A percentile compares a stretch with the other conserved stretches of the same genome.
Evolutionary conservation across 92 coral and sea anemone species (phyloP).

Genomic region (Desmophyllum pertusum): DNA sequence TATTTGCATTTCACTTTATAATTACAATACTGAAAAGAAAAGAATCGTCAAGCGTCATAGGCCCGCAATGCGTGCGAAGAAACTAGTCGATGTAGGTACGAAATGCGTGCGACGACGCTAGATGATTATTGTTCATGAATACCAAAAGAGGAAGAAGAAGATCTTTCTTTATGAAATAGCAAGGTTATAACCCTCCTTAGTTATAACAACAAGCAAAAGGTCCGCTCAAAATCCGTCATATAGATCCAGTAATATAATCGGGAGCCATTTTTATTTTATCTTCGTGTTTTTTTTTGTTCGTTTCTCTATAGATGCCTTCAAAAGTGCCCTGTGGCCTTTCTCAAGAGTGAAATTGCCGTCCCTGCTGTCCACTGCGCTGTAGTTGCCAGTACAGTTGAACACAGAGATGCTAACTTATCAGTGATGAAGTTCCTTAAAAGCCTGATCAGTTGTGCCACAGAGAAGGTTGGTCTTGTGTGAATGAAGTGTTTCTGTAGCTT

Average conservation of each 20-base stretch:
- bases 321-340: constrained; percentile 85
- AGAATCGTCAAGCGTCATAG: too few relatives aligned
- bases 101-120: too few relatives aligned
- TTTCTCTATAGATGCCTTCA: constrained; percentile 77
- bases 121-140: too few relatives aligned
- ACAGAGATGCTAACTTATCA: constrained; percentile 94
- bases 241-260: neutral
- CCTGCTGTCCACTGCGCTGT: constrained; percentile 88
- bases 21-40: too few relatives aligned
- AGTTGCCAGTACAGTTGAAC: constrained; percentile 85
- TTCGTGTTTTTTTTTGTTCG: neutral
- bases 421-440: constrained; percentile 93
- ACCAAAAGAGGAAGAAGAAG: too few relatives aligned
- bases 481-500: neutral
- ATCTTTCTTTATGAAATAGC: too few relatives aligned
- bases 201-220: too few relatives aligned
- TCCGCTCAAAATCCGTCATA: neutral
- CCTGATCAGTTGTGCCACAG: constrained; percentile 76
- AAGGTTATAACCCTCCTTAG: too few relatives aligned
- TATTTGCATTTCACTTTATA: too few relatives aligned
- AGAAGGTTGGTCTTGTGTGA: constrained; percentile 26
- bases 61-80: too few relatives aligned
- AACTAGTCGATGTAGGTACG: too few relatives aligned
- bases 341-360: constrained; percentile 78
- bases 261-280: neutral